Conservation (phyloP, 2,113 vertebrate genomes). For the Centropristis striata region DNA sequence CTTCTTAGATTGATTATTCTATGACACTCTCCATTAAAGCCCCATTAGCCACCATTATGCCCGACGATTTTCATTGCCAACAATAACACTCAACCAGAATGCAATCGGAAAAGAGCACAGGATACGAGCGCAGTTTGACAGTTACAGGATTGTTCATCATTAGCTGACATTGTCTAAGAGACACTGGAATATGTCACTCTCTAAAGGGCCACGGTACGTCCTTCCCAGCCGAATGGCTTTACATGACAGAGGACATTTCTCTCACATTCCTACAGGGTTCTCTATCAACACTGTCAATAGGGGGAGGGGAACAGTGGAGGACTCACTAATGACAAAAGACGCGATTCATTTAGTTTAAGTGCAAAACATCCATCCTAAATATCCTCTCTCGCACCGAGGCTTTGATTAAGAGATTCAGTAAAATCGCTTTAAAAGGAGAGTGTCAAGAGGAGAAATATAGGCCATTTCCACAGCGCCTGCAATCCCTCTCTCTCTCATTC, state of each 20-base stretch:
- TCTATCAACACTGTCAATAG: slow-evolving; percentile 65
- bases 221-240: slow-evolving; percentile 55
- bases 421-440: slow-evolving; percentile 68
- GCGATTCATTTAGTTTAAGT: slow-evolving; percentile 74
- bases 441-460: slow-evolving; percentile 69
- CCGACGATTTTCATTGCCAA: slow-evolving; percentile 70
- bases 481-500: slow-evolving; percentile 59
- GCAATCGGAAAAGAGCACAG: slow-evolving; percentile 42
- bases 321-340: slow-evolving; percentile 71
- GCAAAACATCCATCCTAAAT: slow-evolving; percentile 75
- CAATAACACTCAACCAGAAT: slow-evolving; percentile 70
- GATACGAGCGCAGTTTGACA: slow-evolving; percentile 65
- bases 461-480: slow-evolving; percentile 42
- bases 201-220: slow-evolving; percentile 54
- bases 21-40: slow-evolving; percentile 78
- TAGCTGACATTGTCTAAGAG: slow-evolving; percentile 72
- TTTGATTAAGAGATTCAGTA: slow-evolving; percentile 78
- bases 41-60: slow-evolving; percentile 80
- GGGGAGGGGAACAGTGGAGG: slow-evolving; percentile 41
- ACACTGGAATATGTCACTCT: slow-evolving; percentile 68
- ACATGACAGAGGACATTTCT: slow-evolving; percentile 70
- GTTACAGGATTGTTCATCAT: slow-evolving; percentile 77
- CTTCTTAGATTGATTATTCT: slow-evolving; percentile 74
- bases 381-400: slow-evolving; percentile 46
- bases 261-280: slow-evolving; percentile 54